These are phyloP conservation scores for Perca fluviatilis DNA, from an alignment of 2,113 vertebrate genomes.

Conservation along the genomic window DNA sequence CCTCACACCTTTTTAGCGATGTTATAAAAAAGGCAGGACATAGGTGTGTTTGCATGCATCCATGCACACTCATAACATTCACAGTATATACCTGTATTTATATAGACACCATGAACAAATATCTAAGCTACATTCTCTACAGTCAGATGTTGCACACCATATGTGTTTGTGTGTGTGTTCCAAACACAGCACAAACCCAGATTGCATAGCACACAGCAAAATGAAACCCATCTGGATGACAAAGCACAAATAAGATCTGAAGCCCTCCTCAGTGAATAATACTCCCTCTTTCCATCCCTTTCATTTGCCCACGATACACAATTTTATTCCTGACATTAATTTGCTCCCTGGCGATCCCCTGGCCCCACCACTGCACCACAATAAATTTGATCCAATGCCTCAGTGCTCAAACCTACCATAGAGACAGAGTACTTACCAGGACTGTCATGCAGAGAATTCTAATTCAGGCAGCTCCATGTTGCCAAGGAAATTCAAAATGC, in stretches of 20 bases:
- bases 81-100: background rate
- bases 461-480: conserved; percentile 86
- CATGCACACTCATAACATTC: conserved; percentile 2
- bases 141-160: conserved; percentile 15
- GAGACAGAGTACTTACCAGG: conserved; percentile 85
- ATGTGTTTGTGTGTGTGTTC: conserved; percentile 39
- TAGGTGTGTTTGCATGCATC: conserved; percentile 12
- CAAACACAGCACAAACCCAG: conserved; percentile 26
- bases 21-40: conserved; percentile 14
- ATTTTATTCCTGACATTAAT: conserved; percentile 68
- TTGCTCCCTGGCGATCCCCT: conserved; percentile 67
- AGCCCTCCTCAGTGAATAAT: conserved; percentile 50
- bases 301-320: conserved; percentile 48
- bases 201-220: conserved; percentile 53
- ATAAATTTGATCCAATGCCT: conserved; percentile 78
- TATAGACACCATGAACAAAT: background rate
- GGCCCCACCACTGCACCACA: conserved; percentile 79
- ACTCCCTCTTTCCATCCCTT: conserved; percentile 21
- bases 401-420: conserved; percentile 74
- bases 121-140: background rate
- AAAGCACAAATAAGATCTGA: conserved; percentile 77
- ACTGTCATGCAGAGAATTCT: conserved; percentile 88
- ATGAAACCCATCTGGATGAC: conserved; percentile 76
- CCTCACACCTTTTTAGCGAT: conserved; percentile 53
- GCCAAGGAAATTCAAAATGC: conserved; percentile 84